Base-by-base conservation (phyloP, 2,113 vertebrate genomes). In the Ceyx margarethae region DNA sequence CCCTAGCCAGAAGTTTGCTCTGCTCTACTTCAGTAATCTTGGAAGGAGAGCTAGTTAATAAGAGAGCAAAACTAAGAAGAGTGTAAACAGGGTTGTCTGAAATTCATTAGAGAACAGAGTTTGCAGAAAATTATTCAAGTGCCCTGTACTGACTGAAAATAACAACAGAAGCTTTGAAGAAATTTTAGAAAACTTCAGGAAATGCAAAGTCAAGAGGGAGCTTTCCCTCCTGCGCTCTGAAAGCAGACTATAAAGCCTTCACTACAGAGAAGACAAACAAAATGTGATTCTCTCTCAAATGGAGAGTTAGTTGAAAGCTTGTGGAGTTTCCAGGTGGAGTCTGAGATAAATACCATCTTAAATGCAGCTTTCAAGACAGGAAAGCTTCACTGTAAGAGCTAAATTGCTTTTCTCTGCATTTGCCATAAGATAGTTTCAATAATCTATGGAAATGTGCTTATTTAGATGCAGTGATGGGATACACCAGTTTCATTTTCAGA, bases 21-120 rank as follows among this genome's bases (percentile, higher is more conserved):
- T 98, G 98, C 94, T 98, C 98, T 97, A 97, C 96, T 97, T 98
- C 98, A 95, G 98, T 98, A 96, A 95, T 98, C 98, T 98, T 98
- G 98, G 97, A 98, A 97, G 98, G 97, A 95, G 97, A 98, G 97
- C 98, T 98, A 97, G 97, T 98, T 98, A 98, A 97, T 97, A 96
- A 98, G 97, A 98, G 35, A 97, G 94, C 95, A 97, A 96, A 97
- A 97, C 97, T 98, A 98, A 98, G 98, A 95, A 97, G 92, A 97
- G 88, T 93, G 64, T 96, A 97, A 96, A 95, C 94, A 93, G 83
- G 48, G 78, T 94, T n/a, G 82, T 92, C 89, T 29, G 89, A 94
- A 94, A 95, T 84, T 73, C 51, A 94, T 80, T 95, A 89, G 3
- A 93, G 78, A 96, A 94, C 5, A 95, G 93, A 93, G 64, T 81